Evolutionary conservation across 2,797 vertebrate species (phyloP), one percentile per base, ranked within the genome.

Genomic region (Ctenopoma multispine): DNA sequence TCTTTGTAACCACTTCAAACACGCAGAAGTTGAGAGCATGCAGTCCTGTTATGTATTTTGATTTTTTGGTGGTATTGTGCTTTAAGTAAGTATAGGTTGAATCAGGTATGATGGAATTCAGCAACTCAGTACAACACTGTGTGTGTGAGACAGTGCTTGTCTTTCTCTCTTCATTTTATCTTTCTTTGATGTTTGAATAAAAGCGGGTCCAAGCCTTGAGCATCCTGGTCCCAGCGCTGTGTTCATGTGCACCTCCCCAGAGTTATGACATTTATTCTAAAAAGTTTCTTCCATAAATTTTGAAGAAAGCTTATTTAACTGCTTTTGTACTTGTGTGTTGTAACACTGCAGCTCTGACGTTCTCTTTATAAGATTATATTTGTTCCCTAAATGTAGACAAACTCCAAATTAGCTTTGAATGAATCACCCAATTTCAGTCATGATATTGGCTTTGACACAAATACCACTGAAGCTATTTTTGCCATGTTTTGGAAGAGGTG

Each of bases 101-200:
- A 65, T 87, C 75, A 80, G 79, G 80, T 80, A 63, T 63, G 75
- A 79, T 74, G 65, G 70, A 77, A 79, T 83, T 77, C 69, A 67
- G 41, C 69, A 58, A 38, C 76, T 73, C 64, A 29, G 62, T 66
- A 18, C 63, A 57, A 62, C 41, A 74, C n/a, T 6, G 31, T 24
- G 24, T 2, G 24, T 24, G 24, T 2, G 24, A 24, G 24, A 24
- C 24, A 34, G 21, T 5, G 34, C 27, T 23, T 80, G 80, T 73
- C 36, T 57, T 74, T 80, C 57, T 72, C 56, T 49, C 40, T 68
- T 36, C 77, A 77, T 84, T 84, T 87, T 72, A 75, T 84, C 58
- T 82, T 61, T 81, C 77, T 88, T 87, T 89, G 77, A 91, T 84
- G 89, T 87, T 75, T 65, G 55, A 89, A 75, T 84, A 55, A 58